Conservation (phyloP, 2,888 invertebrate species). For the Drosophila crucigera region DNA sequence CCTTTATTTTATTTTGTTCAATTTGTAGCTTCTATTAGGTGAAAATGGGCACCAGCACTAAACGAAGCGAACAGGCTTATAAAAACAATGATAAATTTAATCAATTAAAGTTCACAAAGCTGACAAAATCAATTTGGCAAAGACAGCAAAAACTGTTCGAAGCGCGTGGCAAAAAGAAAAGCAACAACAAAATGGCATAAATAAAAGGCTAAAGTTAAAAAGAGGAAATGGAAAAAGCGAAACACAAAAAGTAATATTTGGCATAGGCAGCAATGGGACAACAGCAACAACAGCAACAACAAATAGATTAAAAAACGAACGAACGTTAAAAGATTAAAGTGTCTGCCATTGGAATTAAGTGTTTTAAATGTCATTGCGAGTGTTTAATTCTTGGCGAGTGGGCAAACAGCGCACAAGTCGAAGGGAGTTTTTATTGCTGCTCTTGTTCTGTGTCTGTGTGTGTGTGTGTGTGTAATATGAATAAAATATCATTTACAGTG, state of each 20-base stretch:
- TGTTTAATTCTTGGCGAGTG: slow-evolving; percentile 70
- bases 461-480: slow-evolving; percentile 28
- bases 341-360: slow-evolving; percentile 77
- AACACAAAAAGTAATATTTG: slow-evolving; percentile 66
- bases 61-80: slow-evolving; percentile 25
- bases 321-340: slow-evolving; percentile 77
- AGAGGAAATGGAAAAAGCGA: slow-evolving; percentile 24
- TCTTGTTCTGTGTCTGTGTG: slow-evolving; percentile 5
- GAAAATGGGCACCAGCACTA: slow-evolving; percentile 37
- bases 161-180: slow-evolving; percentile 26
- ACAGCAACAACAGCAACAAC: slow-evolving; percentile 27
- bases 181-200: slow-evolving; percentile 42
- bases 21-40: slow-evolving; percentile 51
- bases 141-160: slow-evolving; percentile 44
- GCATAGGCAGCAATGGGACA: slow-evolving; percentile 47
- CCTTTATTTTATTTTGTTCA: slow-evolving; percentile 21
- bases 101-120: slow-evolving; percentile 60
- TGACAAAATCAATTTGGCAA: slow-evolving; percentile 66
- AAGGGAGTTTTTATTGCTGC: slow-evolving; percentile 15
- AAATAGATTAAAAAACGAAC: slow-evolving; percentile 65
- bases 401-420: slow-evolving; percentile 2
- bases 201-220: slow-evolving; percentile 43
- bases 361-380: slow-evolving; percentile 77
- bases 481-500: slow-evolving; percentile 60
- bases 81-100: slow-evolving; percentile 64